A percentile compares a stretch with the other conserved stretches of the same genome.
These are phyloP conservation scores for Characodon lateralis DNA, from an alignment of 2,797 vertebrate species.

Conservation along the genomic window DNA sequence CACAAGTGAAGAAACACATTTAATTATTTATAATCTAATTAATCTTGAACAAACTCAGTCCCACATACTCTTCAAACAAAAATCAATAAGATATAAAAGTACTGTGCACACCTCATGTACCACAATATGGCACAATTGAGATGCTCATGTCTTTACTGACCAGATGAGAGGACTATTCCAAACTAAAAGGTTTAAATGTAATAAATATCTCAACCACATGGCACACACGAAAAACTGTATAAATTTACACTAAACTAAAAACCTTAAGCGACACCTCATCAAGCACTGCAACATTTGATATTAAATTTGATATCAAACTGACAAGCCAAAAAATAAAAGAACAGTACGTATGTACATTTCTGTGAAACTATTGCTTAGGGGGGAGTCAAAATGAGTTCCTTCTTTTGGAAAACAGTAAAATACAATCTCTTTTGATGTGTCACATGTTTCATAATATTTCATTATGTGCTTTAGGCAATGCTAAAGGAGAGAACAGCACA, in stretches of 20 bases:
- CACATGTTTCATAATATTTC: slow-evolving; percentile 44
- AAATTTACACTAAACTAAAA: not conserved
- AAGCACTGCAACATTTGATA: not conserved
- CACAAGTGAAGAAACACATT: slow-evolving; percentile 3
- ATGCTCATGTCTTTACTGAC: slow-evolving; percentile 5
- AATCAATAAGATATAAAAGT: not conserved
- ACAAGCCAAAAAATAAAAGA: not conserved
- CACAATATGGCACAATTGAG: slow-evolving; percentile 26
- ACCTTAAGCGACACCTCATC: not conserved
- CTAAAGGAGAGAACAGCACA: slow-evolving; percentile 33
- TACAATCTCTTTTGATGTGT: slow-evolving; percentile 38
- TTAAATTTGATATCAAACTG: not conserved
- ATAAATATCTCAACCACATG: slow-evolving; percentile 11
- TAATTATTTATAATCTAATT: slow-evolving; percentile 1
- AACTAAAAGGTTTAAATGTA: not conserved
- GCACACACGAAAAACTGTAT: not conserved
- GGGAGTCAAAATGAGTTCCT: slow-evolving; percentile 6
- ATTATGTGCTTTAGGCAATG: slow-evolving; percentile 42
- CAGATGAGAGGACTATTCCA: slow-evolving; percentile 35
- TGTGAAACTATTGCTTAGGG: slow-evolving; percentile 8
- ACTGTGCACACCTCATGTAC: slow-evolving; percentile 23
- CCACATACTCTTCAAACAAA: not conserved
- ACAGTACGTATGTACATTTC: not conserved
- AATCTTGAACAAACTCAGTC: not conserved
- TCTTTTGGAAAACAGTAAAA: slow-evolving; percentile 34